Conservation (phyloP, 2,797 vertebrate genomes). For the Morelia viridis region DNA sequence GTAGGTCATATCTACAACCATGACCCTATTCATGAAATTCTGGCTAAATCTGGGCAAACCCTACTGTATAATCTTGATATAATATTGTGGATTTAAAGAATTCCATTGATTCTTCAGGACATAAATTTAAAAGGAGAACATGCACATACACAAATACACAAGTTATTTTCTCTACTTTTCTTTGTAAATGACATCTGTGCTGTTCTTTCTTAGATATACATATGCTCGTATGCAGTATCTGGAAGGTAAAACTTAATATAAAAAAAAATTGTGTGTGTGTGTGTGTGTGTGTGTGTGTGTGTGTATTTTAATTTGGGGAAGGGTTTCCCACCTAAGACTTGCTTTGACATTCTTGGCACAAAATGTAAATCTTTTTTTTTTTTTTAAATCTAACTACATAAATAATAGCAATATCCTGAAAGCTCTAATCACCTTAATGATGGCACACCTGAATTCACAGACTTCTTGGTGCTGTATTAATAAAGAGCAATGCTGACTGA, state of each 20-base stretch:
- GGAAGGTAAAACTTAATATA: background rate
- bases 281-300: background rate
- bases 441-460: background rate
- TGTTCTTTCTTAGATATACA: background rate
- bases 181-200: background rate
- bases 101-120: background rate
- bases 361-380: background rate
- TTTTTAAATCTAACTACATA: background rate
- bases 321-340: background rate
- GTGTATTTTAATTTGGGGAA: conserved; percentile 21
- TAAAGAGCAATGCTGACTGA: conserved; percentile 2
- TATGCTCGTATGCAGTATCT: background rate
- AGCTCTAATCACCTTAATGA: conserved; percentile 34
- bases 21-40: background rate
- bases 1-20: background rate
- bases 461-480: conserved; percentile 15
- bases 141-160: background rate
- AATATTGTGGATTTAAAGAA: background rate
- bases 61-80: background rate
- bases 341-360: background rate
- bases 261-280: too few relatives aligned
- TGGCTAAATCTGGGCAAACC: background rate
- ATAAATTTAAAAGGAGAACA: background rate
- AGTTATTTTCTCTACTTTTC: background rate
- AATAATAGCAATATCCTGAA: conserved; percentile 36